Evolutionary conservation across 2,888 invertebrate genomes (phyloP).

Genomic region (Sialis lutaria): DNA sequence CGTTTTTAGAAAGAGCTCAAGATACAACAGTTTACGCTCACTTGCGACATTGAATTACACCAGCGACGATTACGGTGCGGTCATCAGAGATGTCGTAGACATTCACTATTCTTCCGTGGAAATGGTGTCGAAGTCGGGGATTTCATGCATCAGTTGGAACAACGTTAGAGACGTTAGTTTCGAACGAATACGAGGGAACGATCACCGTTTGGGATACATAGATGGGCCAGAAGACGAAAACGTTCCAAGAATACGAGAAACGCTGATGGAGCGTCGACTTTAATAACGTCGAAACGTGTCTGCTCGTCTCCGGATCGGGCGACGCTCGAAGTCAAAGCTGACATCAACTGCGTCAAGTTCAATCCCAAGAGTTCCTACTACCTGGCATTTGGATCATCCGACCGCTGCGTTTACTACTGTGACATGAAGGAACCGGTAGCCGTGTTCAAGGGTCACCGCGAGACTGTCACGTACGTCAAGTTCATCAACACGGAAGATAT

Average conservation of each 20-base stretch:
- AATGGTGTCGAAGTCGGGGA: conserved; percentile 83
- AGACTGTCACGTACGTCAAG: conserved; percentile 89
- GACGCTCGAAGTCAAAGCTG: conserved; percentile 81
- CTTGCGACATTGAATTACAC: conserved; percentile 81
- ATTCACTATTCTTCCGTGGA: conserved; percentile 85
- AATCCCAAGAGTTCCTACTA: conserved; percentile 72
- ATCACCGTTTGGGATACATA: conserved; percentile 86
- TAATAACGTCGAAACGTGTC: conserved; percentile 73
- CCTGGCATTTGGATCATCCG: conserved; percentile 89
- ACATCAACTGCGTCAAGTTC: conserved; percentile 90
- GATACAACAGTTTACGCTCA: conserved; percentile 59
- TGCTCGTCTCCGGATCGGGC: conserved; percentile 86
- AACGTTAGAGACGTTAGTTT: conserved; percentile 74
- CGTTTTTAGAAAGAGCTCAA: conserved; percentile 67
- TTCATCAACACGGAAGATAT: conserved; percentile 72
- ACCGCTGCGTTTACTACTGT: conserved; percentile 92
- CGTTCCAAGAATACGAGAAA: conserved; percentile 82
- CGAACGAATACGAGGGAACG: conserved; percentile 87
- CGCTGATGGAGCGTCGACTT: conserved; percentile 94
- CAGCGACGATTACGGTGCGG: conserved; percentile 75
- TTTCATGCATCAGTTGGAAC: conserved; percentile 90
- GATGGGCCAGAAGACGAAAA: conserved; percentile 54
- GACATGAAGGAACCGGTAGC: conserved; percentile 69
- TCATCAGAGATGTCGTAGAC: conserved; percentile 71
- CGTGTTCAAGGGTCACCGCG: conserved; percentile 76